Evolutionary conservation across 2,888 invertebrate genomes (phyloP).

Genomic region (Dioctria rufipes): DNA sequence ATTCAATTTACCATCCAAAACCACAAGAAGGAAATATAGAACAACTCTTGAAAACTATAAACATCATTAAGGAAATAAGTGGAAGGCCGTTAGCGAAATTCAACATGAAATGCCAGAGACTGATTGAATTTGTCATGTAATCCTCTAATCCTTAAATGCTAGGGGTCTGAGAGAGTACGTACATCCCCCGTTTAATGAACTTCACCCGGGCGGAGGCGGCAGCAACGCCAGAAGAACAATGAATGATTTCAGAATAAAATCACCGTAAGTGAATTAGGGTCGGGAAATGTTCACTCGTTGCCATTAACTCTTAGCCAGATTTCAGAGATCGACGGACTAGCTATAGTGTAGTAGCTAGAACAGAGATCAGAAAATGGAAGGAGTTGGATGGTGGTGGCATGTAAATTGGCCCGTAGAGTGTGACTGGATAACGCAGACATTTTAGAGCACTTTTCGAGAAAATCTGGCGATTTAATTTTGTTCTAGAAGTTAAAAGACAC

Average conservation of each 20-base stretch:
- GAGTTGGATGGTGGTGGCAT: constrained; percentile 12
- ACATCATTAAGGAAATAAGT: constrained; percentile 13
- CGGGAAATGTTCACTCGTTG: constrained; percentile 24
- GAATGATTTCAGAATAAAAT: constrained; percentile 33
- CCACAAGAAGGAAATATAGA: neutral
- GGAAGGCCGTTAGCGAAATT: constrained; percentile 1
- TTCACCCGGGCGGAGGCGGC: neutral
- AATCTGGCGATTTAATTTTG: constrained; percentile 50
- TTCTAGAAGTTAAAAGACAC: constrained; percentile 33
- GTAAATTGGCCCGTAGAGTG: constrained; percentile 43
- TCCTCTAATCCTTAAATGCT: constrained; percentile 15
- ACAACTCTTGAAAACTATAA: constrained; percentile 7
- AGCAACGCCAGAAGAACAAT: neutral
- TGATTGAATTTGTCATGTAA: constrained; percentile 22
- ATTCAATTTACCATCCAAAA: neutral
- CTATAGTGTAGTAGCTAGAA: neutral
- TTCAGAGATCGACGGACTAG: neutral
- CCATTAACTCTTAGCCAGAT: constrained; percentile 37
- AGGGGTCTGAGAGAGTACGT: neutral
- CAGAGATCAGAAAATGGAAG: neutral
- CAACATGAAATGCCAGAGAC: neutral
- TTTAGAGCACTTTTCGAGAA: constrained; percentile 23
- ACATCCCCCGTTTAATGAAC: neutral
- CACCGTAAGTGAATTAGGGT: constrained; percentile 41
- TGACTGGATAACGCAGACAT: constrained; percentile 9